These are phyloP conservation scores for Pseudorhombus dupliciocellatus DNA, from an alignment of 2,113 vertebrate species.

Conservation along the genomic window DNA sequence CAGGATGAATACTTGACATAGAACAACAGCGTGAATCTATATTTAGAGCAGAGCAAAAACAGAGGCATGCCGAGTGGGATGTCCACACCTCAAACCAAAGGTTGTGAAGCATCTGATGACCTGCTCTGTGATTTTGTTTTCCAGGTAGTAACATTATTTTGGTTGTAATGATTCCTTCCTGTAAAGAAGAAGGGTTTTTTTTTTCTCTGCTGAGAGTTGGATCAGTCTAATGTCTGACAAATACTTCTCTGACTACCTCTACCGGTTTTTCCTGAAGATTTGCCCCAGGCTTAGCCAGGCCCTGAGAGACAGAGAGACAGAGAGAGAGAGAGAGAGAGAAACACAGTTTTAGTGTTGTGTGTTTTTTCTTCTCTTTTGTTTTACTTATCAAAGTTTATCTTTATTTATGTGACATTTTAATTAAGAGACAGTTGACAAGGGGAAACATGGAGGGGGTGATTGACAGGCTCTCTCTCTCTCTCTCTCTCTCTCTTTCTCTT, in stretches of 20 bases:
- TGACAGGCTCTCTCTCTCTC: background rate
- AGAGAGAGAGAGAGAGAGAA: slow-evolving; percentile 8
- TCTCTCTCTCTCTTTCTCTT: slow-evolving; percentile 22
- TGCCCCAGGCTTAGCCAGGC: slow-evolving; percentile 60
- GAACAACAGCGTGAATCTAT: background rate
- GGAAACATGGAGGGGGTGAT: background rate
- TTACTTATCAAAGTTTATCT: background rate
- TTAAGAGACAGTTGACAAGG: background rate
- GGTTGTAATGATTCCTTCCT: background rate
- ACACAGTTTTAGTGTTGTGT: slow-evolving; percentile 1
- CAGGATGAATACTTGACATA: background rate
- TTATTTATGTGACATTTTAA: background rate
- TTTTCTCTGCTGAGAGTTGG: slow-evolving; percentile 26
- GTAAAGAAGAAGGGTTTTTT: background rate
- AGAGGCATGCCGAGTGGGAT: background rate
- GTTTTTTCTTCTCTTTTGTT: background rate
- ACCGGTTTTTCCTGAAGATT: slow-evolving; percentile 85
- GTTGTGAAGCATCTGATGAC: too few relatives aligned
- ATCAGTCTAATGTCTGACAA: slow-evolving; percentile 31
- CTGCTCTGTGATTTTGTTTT: background rate
- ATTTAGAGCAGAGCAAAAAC: background rate
- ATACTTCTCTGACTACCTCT: slow-evolving; percentile 68
- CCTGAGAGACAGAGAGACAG: background rate
- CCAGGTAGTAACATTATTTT: background rate
- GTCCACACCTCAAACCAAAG: background rate